Evolutionary conservation across 2,888 invertebrate genomes (phyloP).

Genomic region (Thyatira batis): DNA sequence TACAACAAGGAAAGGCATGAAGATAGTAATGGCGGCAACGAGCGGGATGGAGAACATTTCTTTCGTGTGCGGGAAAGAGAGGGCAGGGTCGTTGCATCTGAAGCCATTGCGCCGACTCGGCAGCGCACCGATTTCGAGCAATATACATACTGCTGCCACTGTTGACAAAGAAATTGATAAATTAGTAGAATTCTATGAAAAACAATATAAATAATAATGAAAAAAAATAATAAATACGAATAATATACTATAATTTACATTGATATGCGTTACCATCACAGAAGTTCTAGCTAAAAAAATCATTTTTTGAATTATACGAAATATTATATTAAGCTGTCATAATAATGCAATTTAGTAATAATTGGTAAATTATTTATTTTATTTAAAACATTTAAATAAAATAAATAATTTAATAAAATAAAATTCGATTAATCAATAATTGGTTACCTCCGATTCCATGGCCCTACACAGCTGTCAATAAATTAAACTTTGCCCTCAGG

Average conservation of each 20-base stretch:
- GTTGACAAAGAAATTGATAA: slow-evolving; percentile 58
- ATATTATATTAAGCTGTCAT: too few species aligned
- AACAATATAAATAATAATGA: too few species aligned
- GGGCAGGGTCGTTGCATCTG: slow-evolving; percentile 86
- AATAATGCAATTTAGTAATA: too few species aligned
- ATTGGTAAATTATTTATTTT: too few species aligned
- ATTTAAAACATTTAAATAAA: too few species aligned
- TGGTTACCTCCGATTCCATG: background rate
- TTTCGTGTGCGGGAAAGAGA: slow-evolving; percentile 85
- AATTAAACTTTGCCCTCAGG: background rate
- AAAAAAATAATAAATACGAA: background rate
- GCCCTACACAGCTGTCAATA: background rate
- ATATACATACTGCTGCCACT: slow-evolving; percentile 82
- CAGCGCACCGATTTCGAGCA: slow-evolving; percentile 85
- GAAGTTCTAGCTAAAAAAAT: too few species aligned
- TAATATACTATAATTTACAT: background rate
- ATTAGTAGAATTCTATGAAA: too few species aligned
- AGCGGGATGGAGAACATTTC: slow-evolving; percentile 85
- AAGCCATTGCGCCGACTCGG: slow-evolving; percentile 85
- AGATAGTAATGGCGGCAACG: slow-evolving; percentile 78
- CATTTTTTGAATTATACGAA: too few species aligned
- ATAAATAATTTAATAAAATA: too few species aligned
- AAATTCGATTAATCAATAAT: too few species aligned
- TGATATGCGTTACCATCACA: too few species aligned
- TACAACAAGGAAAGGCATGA: slow-evolving; percentile 83